These are phyloP conservation scores for Eupsittula cactorum DNA, from an alignment of 2,113 vertebrate genomes.

Conservation along the genomic window DNA sequence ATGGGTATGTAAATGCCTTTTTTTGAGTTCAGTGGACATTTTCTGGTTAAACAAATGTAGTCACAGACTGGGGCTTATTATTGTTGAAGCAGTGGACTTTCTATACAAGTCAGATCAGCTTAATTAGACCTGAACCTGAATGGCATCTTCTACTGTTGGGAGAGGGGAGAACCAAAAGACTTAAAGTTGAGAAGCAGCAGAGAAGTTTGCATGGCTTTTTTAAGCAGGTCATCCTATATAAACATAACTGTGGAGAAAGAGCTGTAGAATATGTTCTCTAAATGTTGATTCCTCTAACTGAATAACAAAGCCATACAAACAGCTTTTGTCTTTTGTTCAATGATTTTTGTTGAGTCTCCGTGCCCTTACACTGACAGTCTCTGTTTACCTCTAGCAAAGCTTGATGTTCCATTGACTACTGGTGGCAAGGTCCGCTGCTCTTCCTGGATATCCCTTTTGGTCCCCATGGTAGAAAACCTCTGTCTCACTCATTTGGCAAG, in stretches of 20 bases:
- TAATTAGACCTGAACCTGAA: background rate
- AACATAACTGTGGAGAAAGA: background rate
- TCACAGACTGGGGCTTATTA: background rate
- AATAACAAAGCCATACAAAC: background rate
- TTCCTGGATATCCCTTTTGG: background rate
- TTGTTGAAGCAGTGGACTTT: background rate
- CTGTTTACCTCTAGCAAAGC: background rate
- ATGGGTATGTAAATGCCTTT: background rate
- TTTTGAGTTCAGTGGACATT: background rate
- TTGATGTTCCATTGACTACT: background rate
- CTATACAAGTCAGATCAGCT: background rate
- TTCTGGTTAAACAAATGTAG: background rate
- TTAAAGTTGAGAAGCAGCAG: background rate
- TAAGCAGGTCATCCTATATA: background rate
- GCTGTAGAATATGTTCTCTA: background rate
- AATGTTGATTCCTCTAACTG: background rate
- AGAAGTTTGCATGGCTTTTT: background rate
- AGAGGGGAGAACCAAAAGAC: background rate
- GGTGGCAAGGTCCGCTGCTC: background rate
- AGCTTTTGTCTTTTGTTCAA: background rate
- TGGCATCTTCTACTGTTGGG: background rate
- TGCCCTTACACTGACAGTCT: background rate
- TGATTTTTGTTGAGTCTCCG: rapidly evolving
- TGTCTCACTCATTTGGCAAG: background rate
- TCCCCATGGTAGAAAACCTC: background rate